Base-by-base conservation (phyloP, 64 coral and sea anemone genomes). In the Stichodactyla helianthus region DNA sequence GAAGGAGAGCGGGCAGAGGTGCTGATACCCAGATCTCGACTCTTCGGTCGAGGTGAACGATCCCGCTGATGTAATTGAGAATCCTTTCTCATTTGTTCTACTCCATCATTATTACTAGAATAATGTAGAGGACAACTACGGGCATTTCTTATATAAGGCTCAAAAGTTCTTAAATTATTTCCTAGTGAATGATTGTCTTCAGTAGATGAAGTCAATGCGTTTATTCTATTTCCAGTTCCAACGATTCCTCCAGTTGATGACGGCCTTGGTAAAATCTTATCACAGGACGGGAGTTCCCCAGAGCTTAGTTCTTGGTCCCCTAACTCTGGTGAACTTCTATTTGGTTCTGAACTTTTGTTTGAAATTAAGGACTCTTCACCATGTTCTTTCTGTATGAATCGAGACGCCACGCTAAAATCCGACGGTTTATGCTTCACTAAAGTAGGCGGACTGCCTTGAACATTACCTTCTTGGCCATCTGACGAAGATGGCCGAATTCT, bases 101-200 rank as follows among this genome's bases (percentile, higher is more conserved):
- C 4, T 28, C 50, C 13, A 4, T 51, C 35, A 81, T 20, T 51
- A 19, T 17, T 50, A 53, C 78, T 54, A 53, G 25, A 54, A 71
- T 11, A 22, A 74, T 81, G 50, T 81, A 81, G 52, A 81, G 78
- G 78, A 54, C 78, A 81, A 15, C 78, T 81, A 7, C 52, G 35
- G 19, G 78, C 17, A 50, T 81, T 53, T 54, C 78, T 81, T 19
- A 5, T 81, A 16, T 81, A 81, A 9, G 22, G 68, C 25, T 74
- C 22, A 74, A 74, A 74, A 74, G n/a, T 74, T 31, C 68, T 74
- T 31, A 31, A 74, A 74, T 74, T 74, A 31, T 74, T 74, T 74
- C 68, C 68, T 74, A 27, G 23, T 74, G 68, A 74, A 13, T 1
- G 25, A 74, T 9, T 74, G 8, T 74, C 68, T 31, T 31, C 68